Base-by-base conservation (phyloP, 2,113 vertebrate genomes). In the Lampris megalopsis region DNA sequence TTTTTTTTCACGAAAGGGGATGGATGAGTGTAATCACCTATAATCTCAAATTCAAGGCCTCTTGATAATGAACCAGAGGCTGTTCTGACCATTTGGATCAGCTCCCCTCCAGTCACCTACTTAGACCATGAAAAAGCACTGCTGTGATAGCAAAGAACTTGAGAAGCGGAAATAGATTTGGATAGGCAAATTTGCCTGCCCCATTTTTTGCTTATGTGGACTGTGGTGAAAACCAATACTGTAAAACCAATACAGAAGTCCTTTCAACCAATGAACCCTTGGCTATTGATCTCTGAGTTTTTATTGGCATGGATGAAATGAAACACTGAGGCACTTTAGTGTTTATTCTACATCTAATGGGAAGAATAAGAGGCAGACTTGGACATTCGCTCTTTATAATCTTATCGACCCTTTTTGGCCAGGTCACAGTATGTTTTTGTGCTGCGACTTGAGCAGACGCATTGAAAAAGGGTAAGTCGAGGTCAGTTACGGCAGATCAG, bases 1-100 rank as follows among this genome's bases (percentile, higher is more conserved):
- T 41, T 50, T 71, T 88, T 87, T 88, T 83, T 77, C 68, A 69
- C 61, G 89, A 90, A 84, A 85, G 85, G 91, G 91, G 91, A 88
- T 77, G 92, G 88, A 91, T 89, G 88, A 91, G 87, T 84, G 78
- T 93, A 93, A 90, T 92, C 90, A 92, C 85, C 89, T 92, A 92
- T 94, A 94, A 94, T 93, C 93, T 94, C 90, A 88, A 92, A 94
- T 94, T 93, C 92, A 88, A 86, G 81, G 87, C 79, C 89, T 88
- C 89, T 88, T 92, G 93, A 92, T 94, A 88, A 92, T 89, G 73
- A 93, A 92, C 82, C 80, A 81, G 70, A 61, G 84, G 77, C 79
- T 77, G 79, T 82, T 85, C 80, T 36, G 63, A 79, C 81, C 80
- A 80, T 86, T 92, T 83, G 71, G 79, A 85, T 85, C 74, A 43